phyloP scores from a whole-genome alignment of 2,113 vertebrate genomes.

The Apus apus region DNA sequence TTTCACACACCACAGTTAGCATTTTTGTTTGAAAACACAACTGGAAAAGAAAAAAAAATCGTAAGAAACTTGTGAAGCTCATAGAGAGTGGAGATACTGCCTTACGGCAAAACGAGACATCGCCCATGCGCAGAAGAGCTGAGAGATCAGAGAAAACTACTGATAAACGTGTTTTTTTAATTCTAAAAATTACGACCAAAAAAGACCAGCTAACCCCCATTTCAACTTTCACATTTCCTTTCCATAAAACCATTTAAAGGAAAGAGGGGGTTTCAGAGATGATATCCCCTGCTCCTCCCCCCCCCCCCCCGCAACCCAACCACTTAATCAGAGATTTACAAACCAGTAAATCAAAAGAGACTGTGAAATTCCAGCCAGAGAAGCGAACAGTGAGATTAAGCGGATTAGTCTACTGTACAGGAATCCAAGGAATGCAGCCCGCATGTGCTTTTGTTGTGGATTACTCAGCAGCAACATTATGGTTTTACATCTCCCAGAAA shows the following conservation, averaged over 20 bases:
- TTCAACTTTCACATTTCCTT: conserved; percentile 51
- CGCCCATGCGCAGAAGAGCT: neutral
- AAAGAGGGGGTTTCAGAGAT: conserved; percentile 7
- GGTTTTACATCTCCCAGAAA: conserved; percentile 70
- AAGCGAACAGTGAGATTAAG: conserved; percentile 75
- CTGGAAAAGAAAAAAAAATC: neutral
- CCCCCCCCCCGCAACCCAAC: neutral
- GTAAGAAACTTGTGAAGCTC: neutral
- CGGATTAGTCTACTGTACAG: conserved; percentile 81
- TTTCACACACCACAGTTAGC: neutral
- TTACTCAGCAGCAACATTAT: conserved; percentile 74
- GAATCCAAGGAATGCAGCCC: conserved; percentile 74
- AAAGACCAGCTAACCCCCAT: neutral
- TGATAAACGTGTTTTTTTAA: neutral
- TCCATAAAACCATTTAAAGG: conserved; percentile 34
- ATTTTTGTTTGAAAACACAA: neutral
- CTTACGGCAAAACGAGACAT: neutral
- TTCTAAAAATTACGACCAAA: neutral
- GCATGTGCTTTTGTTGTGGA: conserved; percentile 78
- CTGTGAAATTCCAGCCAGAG: conserved; percentile 75
- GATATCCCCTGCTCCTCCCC: neutral
- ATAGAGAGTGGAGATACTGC: neutral
- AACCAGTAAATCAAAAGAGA: conserved; percentile 77
- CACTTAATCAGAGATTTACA: conserved; percentile 74
- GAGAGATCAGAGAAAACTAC: neutral